A percentile compares a stretch with the other conserved stretches of the same genome.
Conservation (phyloP, 2,797 vertebrate genomes). For the Spizella passerina region DNA sequence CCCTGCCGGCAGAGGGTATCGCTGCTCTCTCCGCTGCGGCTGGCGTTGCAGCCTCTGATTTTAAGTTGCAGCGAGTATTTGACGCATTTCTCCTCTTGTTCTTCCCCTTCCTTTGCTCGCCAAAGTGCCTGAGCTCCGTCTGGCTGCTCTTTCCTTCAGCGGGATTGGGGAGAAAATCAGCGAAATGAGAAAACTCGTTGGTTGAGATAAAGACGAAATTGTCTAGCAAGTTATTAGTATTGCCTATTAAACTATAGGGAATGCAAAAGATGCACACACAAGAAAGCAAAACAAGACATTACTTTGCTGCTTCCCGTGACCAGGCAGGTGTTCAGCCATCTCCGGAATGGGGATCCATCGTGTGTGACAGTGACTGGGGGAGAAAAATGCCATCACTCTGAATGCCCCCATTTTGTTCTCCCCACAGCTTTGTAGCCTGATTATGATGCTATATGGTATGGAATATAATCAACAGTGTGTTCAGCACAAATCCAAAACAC, state of each 20-base stretch:
- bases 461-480: background rate
- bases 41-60: no score
- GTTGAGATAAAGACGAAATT: background rate
- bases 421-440: background rate
- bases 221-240: background rate
- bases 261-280: background rate
- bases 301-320: fast-evolving
- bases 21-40: background rate
- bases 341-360: background rate
- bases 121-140: background rate
- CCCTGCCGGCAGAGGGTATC: background rate
- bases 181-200: background rate
- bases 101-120: background rate
- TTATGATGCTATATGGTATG: background rate
- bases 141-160: background rate
- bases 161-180: background rate
- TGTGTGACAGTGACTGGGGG: background rate
- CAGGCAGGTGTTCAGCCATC: background rate
- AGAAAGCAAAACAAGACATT: background rate
- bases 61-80: no score
- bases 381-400: background rate
- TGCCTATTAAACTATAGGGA: background rate
- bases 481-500: background rate
- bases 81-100: background rate
- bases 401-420: background rate